Base-by-base conservation (phyloP, 2,113 vertebrate species). In the Uria lomvia region DNA sequence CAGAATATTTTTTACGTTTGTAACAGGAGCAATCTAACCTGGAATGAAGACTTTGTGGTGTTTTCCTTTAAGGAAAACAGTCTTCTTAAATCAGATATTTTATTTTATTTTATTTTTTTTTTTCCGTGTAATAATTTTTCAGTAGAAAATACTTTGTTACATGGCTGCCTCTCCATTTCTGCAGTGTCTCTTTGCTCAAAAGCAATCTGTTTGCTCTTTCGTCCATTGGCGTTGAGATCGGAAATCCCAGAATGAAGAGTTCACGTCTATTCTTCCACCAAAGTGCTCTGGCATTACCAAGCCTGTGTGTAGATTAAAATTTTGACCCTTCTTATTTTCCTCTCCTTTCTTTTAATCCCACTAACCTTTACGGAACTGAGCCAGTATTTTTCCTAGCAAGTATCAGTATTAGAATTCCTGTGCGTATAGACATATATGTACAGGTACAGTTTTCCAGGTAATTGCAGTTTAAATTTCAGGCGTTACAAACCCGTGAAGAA, bases 351-450 rank as follows among this genome's bases (percentile, higher is more conserved):
- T 43, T 56, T 8, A 3, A 15, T 6, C 29, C 40, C 47, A 10
- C 42, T 5, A 1, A 30, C 45, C 32, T 49, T 23, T 15, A 2
- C 13, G 53, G 76, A 53, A 0, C n/a, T 2, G 1, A 38, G 42
- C 5, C 18, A 5, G 4, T 19, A 6, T 19, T 66, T 45, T 56
- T 4, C 12, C 12, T 5, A 20, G 55, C 26, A 20, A 38, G 32
- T 13, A 5, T 1, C 71, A 13, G 32, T 13, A 5, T 1, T 66
- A 13, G 40, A 11, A 10, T 14, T 9, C 20, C 2, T 5, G 0
- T 38, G 36, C 45, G 4, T 5, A 1, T 11, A 16, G 29, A 11
- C 20, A 12, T 2, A 6, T 12, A 14, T 1, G 19, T 17, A 23
- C 38, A 24, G 19, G 2, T 1, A 15, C 1, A 2, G 45, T 8